Evolutionary conservation across 2,113 vertebrate species (phyloP).

Genomic region (Dipodomys spectabilis): DNA sequence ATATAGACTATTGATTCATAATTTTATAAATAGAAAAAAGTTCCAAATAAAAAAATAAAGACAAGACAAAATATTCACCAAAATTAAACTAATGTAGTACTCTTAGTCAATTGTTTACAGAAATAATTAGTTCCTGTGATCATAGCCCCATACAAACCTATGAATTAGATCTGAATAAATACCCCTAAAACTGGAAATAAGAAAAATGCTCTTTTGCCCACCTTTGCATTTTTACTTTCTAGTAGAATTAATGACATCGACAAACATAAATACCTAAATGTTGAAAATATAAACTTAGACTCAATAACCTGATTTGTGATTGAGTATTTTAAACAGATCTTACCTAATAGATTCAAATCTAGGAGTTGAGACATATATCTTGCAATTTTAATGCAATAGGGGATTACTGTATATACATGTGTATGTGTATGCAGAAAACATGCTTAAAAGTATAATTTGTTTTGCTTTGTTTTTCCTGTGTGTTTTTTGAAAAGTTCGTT

Average conservation of each 20-base stretch:
- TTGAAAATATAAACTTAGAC: neutral
- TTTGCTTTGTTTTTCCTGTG: neutral
- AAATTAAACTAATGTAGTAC: neutral
- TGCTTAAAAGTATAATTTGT: neutral
- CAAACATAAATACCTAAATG: neutral
- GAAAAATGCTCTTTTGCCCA: neutral
- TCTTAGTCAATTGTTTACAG: neutral
- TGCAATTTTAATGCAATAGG: neutral
- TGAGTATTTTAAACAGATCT: neutral
- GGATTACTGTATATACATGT: neutral
- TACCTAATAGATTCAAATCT: neutral
- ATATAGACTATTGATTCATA: neutral
- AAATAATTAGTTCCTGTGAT: neutral
- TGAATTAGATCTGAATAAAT: neutral
- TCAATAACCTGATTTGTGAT: neutral
- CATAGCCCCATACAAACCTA: neutral
- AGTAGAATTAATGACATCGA: neutral
- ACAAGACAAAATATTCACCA: neutral
- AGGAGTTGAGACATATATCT: neutral
- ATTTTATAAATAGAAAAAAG: neutral
- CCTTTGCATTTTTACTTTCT: neutral
- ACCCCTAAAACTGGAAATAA: neutral
- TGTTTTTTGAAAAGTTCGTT: neutral
- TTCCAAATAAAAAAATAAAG: neutral
- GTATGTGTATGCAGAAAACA: neutral